These are phyloP conservation scores for Drosophila truncata DNA, from an alignment of 1,140 invertebrate species.

Conservation along the genomic window DNA sequence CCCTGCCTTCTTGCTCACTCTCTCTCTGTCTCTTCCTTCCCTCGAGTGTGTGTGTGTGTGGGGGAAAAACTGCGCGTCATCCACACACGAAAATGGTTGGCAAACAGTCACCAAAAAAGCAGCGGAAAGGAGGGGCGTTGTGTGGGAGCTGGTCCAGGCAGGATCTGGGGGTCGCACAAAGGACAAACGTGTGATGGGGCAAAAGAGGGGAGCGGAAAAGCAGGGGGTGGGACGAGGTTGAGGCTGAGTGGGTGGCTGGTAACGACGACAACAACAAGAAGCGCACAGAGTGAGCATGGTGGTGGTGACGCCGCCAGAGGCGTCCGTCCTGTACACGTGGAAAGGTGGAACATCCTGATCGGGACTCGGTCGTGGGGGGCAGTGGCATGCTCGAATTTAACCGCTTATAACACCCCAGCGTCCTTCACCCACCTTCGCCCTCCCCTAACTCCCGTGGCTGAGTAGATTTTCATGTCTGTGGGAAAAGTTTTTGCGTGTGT, in stretches of 20 bases:
- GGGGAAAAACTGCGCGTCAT: constrained; percentile 51
- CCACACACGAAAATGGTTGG: constrained; percentile 47
- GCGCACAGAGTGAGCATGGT: background rate
- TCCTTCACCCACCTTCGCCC: constrained; percentile 31
- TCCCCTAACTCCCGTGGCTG: constrained; percentile 34
- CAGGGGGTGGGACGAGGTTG: background rate
- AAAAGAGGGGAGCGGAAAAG: background rate
- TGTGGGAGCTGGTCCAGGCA: constrained; percentile 25
- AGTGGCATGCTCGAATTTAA: constrained; percentile 64
- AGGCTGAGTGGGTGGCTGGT: constrained; percentile 6
- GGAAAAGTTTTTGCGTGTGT: constrained; percentile 40
- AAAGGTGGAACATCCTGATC: constrained; percentile 34
- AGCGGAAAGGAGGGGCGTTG: background rate
- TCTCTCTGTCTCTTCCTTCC: background rate
- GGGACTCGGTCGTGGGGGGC: background rate
- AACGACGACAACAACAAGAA: constrained; percentile 17
- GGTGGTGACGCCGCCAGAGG: constrained; percentile 11
- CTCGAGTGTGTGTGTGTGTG: background rate
- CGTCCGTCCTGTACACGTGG: constrained; percentile 47
- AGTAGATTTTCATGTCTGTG: constrained; percentile 75
- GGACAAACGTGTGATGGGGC: constrained; percentile 62
- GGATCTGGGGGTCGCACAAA: constrained; percentile 72
- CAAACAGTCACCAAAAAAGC: constrained; percentile 47
- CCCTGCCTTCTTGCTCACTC: background rate
- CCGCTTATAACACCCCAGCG: constrained; percentile 73